Evolutionary conservation across 2,113 vertebrate species (phyloP).

Genomic region (Rhineura floridana): DNA sequence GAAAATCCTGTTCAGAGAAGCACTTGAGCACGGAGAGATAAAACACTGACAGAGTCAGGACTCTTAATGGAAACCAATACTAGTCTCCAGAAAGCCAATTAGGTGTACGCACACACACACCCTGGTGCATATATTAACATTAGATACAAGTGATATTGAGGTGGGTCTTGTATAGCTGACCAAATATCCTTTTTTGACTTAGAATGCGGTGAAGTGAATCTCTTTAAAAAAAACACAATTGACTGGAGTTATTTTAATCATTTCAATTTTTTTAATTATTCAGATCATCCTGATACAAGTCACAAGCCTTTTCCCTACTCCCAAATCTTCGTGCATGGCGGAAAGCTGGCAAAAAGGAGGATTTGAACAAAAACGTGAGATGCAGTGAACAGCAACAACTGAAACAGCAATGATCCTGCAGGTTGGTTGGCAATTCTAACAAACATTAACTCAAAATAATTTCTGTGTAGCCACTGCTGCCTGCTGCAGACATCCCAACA

Average conservation of each 20-base stretch:
- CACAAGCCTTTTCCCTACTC: neutral
- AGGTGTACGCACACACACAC: too few species aligned
- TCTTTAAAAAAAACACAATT: neutral
- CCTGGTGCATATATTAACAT: neutral
- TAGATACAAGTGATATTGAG: too few species aligned
- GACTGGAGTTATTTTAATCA: neutral
- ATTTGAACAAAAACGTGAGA: neutral
- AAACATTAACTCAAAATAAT: neutral
- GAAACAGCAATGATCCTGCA: neutral
- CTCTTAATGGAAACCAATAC: neutral
- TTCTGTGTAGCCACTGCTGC: neutral
- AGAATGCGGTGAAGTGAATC: neutral
- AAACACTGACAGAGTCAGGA: neutral
- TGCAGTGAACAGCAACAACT: neutral
- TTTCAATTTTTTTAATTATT: neutral
- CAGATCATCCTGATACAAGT: neutral
- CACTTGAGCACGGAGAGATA: neutral
- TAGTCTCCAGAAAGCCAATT: neutral
- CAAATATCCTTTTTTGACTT: neutral
- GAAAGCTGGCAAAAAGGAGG: neutral
- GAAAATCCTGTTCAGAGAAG: neutral
- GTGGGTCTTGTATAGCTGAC: too few species aligned
- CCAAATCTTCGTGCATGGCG: neutral
- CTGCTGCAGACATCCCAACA: slow-evolving; percentile 21
- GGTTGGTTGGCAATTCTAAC: neutral